Base-by-base conservation (phyloP, 1,140 invertebrate genomes). In the Scaptomyza hsui region DNA sequence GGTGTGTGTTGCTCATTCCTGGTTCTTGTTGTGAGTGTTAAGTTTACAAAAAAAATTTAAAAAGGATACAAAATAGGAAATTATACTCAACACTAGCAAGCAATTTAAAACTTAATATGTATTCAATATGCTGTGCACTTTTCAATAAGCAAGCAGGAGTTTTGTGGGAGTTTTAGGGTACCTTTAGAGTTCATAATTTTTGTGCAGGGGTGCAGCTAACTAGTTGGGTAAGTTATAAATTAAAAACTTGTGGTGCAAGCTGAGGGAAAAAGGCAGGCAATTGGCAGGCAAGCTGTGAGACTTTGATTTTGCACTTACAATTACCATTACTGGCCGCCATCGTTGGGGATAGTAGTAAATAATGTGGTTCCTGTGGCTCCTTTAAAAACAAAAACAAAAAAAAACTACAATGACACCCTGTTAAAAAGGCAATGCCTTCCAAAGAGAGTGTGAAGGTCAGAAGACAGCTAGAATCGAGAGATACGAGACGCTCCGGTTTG, bases 331-430 rank as follows among this genome's bases (percentile, higher is more conserved):
- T 78, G 71, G 78, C 68, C 63, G 82, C 82, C 82, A 88, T 88
- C 64, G 70, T 88, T 67, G 77, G 59, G 55, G 48, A 39, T 18
- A 39, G 13, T 45, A 48, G 47, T 63, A 64, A 67, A 76, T 86
- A 51, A 74, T 85, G 81, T 44, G 81, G 81, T 86, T 86, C 77
- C 81, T 86, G 82, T 64, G 80, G 77, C 52, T 74, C 75, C 78
- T 75, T 29, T 12, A n/a, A 24, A 78, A 70, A 75, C 0, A 29
- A 29, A 29, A 29, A 29, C 0, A 24, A 4, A 1, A 29, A 29
- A 29, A 7, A 78, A 72, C 16, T 67, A 67, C 37, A 68, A 68
- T 60, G 42, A 47, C 26, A 49, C 45, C 41, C 21, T 26, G 49
- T 52, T 69, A 26, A 9, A 56, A 45, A 24, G 16, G 47, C 61